These are phyloP conservation scores for Agelas oroides DNA, from an alignment of 37 sponge, comb jelly and placozoan species.

Conservation along the genomic window DNA sequence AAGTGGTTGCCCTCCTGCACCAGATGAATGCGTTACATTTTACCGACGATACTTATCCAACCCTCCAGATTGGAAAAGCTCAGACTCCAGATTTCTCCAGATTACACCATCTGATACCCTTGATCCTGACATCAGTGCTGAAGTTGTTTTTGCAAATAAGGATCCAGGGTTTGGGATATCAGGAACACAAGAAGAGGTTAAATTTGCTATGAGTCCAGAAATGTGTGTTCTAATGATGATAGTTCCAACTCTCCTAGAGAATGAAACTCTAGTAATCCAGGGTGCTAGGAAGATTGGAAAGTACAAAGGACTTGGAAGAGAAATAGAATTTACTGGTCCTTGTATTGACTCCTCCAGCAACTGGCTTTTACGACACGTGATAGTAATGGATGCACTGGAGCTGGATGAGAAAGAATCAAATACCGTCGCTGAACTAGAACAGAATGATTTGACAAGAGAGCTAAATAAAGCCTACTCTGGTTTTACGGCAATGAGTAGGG, in stretches of 20 bases:
- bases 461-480: neutral
- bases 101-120: neutral
- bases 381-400: neutral
- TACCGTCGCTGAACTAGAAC: neutral
- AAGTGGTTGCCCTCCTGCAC: neutral
- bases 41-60: neutral
- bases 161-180: constrained; percentile 28
- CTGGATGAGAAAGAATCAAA: neutral
- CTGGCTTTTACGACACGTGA: neutral
- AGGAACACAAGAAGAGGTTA: constrained; percentile 24
- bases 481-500: neutral
- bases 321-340: neutral
- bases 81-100: neutral
- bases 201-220: constrained; percentile 18
- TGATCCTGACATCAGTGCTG: neutral
- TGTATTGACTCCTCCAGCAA: neutral
- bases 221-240: constrained; percentile 12
- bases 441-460: neutral
- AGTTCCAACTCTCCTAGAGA: constrained; percentile 5
- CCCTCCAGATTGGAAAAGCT: neutral
- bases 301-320: constrained; percentile 5
- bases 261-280: constrained; percentile 6
- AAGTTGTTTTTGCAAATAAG: constrained; percentile 30
- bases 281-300: constrained; percentile 3
- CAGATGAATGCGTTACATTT: neutral